Evolutionary conservation across 2,113 vertebrate genomes (phyloP).

Genomic region (Naja naja): DNA sequence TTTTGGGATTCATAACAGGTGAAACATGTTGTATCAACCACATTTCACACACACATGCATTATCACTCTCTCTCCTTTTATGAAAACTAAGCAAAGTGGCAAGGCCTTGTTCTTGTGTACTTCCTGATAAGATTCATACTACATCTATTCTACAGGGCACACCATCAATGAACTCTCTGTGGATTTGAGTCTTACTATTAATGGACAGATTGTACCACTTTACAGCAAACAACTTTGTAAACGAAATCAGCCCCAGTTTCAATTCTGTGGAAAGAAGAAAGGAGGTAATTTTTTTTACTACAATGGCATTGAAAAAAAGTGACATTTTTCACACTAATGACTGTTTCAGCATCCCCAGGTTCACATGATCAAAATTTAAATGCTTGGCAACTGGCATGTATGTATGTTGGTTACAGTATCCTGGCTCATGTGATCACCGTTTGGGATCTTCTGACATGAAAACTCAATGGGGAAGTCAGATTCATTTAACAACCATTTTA

Average conservation of each 20-base stretch:
- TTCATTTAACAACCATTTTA: no score
- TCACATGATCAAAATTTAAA: no score
- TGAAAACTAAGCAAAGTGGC: not conserved
- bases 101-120: not conserved
- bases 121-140: slow-evolving; percentile 19
- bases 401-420: no score
- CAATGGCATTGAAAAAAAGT: not conserved
- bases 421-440: no score
- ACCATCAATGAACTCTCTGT: slow-evolving; percentile 56
- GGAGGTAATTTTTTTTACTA: slow-evolving; percentile 73
- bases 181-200: slow-evolving; percentile 36
- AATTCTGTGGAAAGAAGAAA: slow-evolving; percentile 75
- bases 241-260: slow-evolving; percentile 34
- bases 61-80: not conserved
- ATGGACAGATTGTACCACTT: slow-evolving; percentile 42
- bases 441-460: no score
- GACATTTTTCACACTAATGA: no score
- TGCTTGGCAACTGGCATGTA: no score
- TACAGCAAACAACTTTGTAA: slow-evolving; percentile 62
- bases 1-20: not conserved
- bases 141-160: slow-evolving; percentile 54
- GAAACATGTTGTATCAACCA: not conserved
- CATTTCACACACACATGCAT: not conserved
- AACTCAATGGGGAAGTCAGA: no score
- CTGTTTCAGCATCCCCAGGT: no score